A percentile compares a stretch with the other conserved stretches of the same genome.
Conservation (phyloP, 2,113 vertebrate species). For the Clinocottus analis region DNA sequence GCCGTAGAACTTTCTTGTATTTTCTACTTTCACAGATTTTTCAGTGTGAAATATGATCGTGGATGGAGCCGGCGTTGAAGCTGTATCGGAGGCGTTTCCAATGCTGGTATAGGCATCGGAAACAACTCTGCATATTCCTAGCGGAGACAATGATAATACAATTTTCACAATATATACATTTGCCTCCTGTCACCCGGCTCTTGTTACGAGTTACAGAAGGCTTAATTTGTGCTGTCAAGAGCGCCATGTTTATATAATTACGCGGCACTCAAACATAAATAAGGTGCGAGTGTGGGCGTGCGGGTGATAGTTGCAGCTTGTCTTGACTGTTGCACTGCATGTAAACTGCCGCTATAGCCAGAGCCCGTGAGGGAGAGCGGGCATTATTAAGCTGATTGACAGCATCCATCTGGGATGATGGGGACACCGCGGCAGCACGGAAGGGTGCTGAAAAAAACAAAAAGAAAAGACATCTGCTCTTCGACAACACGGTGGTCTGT, state of each 20-base stretch:
- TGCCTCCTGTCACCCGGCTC: not conserved
- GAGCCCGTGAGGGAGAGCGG: conserved; percentile 41
- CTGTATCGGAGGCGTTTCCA: not conserved
- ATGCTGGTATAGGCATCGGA: not conserved
- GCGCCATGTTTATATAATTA: conserved; percentile 18
- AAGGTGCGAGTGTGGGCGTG: conserved; percentile 22
- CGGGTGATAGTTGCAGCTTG: conserved; percentile 29
- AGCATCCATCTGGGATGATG: conserved; percentile 59
- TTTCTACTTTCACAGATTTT: not conserved
- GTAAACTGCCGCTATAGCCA: conserved; percentile 26
- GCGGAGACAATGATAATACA: not conserved
- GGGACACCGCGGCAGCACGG: conserved; percentile 23
- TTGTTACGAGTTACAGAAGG: not conserved
- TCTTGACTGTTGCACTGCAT: conserved; percentile 39
- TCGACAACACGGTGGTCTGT: conserved; percentile 8
- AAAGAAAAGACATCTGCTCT: conserved; percentile 15
- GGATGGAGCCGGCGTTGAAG: not conserved
- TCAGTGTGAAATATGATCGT: not conserved
- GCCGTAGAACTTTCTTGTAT: not conserved
- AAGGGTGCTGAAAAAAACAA: conserved; percentile 41
- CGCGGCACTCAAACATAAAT: conserved; percentile 14
- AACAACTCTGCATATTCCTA: not conserved
- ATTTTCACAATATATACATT: not conserved
- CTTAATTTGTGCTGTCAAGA: not conserved
- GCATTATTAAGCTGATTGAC: conserved; percentile 62